These are phyloP conservation scores for Aspidiotus destructor DNA, from an alignment of 2,888 invertebrate species.

Conservation along the genomic window DNA sequence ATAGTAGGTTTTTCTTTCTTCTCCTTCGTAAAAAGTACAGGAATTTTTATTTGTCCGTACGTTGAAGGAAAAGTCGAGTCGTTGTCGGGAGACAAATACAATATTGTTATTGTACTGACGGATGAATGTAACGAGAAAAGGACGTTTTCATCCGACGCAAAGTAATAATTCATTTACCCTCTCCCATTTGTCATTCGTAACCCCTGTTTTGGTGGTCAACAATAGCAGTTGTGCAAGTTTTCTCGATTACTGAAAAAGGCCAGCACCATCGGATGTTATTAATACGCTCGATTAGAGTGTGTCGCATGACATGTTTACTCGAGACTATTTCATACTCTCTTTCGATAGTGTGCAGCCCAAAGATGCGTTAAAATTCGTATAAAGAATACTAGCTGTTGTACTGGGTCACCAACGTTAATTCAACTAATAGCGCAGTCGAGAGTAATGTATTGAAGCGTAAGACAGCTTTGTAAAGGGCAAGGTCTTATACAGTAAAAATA, in stretches of 20 bases:
- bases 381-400: too few relatives aligned
- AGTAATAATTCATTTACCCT: conserved; percentile 32
- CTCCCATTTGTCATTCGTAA: conserved; percentile 27
- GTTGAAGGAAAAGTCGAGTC: neutral
- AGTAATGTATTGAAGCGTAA: too few relatives aligned
- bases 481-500: too few relatives aligned
- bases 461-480: too few relatives aligned
- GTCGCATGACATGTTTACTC: conserved; percentile 23
- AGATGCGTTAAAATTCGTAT: too few relatives aligned
- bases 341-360: too few relatives aligned
- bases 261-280: conserved; percentile 20
- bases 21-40: neutral
- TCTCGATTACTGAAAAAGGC: conserved; percentile 29
- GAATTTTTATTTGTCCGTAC: neutral
- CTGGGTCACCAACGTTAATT: too few relatives aligned
- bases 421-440: too few relatives aligned
- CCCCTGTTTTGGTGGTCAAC: conserved; percentile 8
- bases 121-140: conserved; percentile 31
- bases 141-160: conserved; percentile 28
- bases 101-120: conserved; percentile 32
- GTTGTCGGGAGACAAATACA: conserved; percentile 20
- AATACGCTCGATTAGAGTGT: conserved; percentile 21
- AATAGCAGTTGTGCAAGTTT: conserved; percentile 17
- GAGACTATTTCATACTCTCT: neutral
- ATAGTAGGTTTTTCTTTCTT: neutral